Evolutionary conservation across 2,888 invertebrate genomes (phyloP).

Genomic region (Sphaerophoria taeniata): DNA sequence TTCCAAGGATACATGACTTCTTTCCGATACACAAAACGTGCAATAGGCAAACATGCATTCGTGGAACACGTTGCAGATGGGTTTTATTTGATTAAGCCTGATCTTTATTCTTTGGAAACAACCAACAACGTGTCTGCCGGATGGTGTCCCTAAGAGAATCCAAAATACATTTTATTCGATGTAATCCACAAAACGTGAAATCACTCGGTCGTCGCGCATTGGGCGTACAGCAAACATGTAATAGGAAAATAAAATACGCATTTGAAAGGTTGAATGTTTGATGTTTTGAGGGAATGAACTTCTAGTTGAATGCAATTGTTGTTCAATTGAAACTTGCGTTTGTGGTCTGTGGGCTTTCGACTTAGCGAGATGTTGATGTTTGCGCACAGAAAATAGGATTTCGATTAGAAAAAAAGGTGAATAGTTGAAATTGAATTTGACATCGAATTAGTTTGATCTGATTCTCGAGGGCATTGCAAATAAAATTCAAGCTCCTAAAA

Average conservation of each 20-base stretch:
- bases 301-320: background rate
- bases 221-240: background rate
- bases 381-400: too few species aligned
- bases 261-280: background rate
- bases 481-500: too few species aligned
- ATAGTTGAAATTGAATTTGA: too few species aligned
- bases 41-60: background rate
- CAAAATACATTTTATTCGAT: too few species aligned
- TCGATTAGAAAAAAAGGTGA: too few species aligned
- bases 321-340: background rate
- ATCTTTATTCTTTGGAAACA: background rate
- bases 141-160: too few species aligned
- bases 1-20: background rate
- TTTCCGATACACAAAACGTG: background rate
- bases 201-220: background rate
- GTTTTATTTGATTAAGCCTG: slow-evolving; percentile 26
- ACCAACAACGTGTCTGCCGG: background rate
- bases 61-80: slow-evolving; percentile 17
- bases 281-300: background rate
- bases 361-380: too few species aligned
- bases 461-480: too few species aligned
- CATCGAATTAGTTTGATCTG: too few species aligned
- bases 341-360: too few species aligned
- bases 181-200: slow-evolving; percentile 9
- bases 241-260: slow-evolving; percentile 6